These are phyloP conservation scores for Achatina immaculata DNA, from an alignment of 1,140 invertebrate genomes.

Conservation along the genomic window DNA sequence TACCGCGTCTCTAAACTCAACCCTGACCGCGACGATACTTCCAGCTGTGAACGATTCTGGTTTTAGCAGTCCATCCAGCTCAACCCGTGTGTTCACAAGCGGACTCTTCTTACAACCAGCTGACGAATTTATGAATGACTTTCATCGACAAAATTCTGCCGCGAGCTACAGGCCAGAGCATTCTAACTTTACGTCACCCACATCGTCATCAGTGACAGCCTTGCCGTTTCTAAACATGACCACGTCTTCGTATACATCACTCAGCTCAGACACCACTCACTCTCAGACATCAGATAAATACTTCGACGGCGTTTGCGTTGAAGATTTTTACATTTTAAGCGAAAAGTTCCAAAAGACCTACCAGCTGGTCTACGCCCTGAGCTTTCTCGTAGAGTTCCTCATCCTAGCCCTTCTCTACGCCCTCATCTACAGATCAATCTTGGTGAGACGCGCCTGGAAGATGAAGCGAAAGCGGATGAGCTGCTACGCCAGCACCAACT, in stretches of 20 bases:
- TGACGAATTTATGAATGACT: neutral
- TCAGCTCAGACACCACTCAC: neutral
- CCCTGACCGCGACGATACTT: neutral
- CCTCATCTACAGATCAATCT: slow-evolving; percentile 61
- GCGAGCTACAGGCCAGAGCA: neutral
- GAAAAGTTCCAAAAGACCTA: slow-evolving; percentile 46
- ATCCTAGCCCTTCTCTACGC: slow-evolving; percentile 62
- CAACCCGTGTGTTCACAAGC: neutral
- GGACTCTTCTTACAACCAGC: neutral
- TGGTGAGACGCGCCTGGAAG: slow-evolving; percentile 53
- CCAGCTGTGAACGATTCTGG: neutral
- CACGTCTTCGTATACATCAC: neutral
- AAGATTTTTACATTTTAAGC: slow-evolving; percentile 37
- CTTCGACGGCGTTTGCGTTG: neutral
- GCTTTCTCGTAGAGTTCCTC: slow-evolving; percentile 55
- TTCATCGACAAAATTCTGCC: neutral
- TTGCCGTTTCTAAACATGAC: neutral
- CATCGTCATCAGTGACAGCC: neutral
- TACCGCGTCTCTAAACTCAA: neutral
- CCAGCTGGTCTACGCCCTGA: slow-evolving; percentile 57
- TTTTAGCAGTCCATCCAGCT: neutral
- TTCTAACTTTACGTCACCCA: neutral
- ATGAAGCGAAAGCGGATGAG: slow-evolving; percentile 52
- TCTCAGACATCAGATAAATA: neutral
- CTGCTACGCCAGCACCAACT: slow-evolving; percentile 41